Conservation (phyloP, 2,113 vertebrate species). For the Myotis brandtii region DNA sequence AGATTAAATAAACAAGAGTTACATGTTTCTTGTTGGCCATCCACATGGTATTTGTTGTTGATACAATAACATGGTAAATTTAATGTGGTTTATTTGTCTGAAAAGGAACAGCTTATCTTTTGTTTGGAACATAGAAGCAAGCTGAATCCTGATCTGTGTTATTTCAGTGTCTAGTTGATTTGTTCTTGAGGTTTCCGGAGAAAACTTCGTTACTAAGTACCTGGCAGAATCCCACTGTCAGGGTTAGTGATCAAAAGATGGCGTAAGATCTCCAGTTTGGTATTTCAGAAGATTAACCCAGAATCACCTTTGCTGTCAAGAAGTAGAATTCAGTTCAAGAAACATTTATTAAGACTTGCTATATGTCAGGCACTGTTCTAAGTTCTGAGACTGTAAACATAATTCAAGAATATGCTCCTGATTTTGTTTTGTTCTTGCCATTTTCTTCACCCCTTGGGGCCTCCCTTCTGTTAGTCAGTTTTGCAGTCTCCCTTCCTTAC, state of each 20-base stretch:
- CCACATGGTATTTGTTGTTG: slow-evolving; percentile 55
- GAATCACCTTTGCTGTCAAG: not conserved
- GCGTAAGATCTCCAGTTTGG: not conserved
- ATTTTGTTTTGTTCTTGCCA: not conserved
- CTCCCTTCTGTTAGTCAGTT: not conserved
- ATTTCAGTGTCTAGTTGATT: slow-evolving; percentile 58
- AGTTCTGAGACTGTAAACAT: not conserved
- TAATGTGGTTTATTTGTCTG: slow-evolving; percentile 63
- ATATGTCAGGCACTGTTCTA: not conserved
- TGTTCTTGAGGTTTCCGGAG: slow-evolving; percentile 63
- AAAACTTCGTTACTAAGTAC: slow-evolving; percentile 55
- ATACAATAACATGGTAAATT: slow-evolving; percentile 49
- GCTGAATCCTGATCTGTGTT: slow-evolving; percentile 41
- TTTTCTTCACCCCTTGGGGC: not conserved
- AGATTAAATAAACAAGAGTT: slow-evolving; percentile 60
- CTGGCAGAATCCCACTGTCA: not conserved
- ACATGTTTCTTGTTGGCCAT: slow-evolving; percentile 35
- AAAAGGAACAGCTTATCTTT: slow-evolving; percentile 68
- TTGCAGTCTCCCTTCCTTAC: not conserved
- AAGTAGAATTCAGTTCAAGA: not conserved
- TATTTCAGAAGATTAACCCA: not conserved
- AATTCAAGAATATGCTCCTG: not conserved
- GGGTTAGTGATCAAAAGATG: not conserved
- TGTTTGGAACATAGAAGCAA: slow-evolving; percentile 48
- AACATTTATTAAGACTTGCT: not conserved